A percentile compares a stretch with the other conserved stretches of the same genome.
phyloP scores from a whole-genome alignment of 2,113 vertebrate genomes.

The Eupsittula cactorum region DNA sequence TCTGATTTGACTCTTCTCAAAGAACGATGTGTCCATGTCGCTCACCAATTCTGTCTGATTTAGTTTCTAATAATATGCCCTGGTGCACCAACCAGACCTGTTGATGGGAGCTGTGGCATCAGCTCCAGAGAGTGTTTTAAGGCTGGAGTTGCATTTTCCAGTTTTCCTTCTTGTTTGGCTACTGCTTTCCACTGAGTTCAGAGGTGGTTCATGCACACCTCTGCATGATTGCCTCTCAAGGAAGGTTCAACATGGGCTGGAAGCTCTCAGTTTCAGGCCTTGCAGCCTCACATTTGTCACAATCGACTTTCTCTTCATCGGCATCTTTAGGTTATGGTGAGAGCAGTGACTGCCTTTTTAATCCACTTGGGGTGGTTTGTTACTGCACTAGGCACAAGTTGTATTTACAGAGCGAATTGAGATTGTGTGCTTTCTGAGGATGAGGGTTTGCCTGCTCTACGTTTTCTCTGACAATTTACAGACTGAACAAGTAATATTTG shows the following conservation, averaged over 20 bases:
- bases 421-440: neutral
- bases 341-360: neutral
- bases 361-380: accelerated
- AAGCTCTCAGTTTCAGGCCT: neutral
- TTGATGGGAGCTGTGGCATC: neutral
- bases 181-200: neutral
- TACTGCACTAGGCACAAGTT: neutral
- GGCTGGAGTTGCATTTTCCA: neutral
- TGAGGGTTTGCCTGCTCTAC: neutral
- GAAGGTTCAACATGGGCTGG: neutral
- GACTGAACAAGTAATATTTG: neutral
- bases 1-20: neutral
- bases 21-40: neutral
- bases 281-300: neutral
- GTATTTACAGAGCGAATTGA: neutral
- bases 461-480: neutral
- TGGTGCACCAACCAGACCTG: neutral
- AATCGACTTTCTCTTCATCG: neutral
- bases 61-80: neutral
- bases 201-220: accelerated
- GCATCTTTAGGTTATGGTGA: neutral
- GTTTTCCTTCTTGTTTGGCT: neutral
- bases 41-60: neutral
- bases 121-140: neutral
- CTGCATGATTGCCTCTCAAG: neutral